Base-by-base conservation (phyloP, 2,797 vertebrate genomes). In the Enteromius treurensis region DNA sequence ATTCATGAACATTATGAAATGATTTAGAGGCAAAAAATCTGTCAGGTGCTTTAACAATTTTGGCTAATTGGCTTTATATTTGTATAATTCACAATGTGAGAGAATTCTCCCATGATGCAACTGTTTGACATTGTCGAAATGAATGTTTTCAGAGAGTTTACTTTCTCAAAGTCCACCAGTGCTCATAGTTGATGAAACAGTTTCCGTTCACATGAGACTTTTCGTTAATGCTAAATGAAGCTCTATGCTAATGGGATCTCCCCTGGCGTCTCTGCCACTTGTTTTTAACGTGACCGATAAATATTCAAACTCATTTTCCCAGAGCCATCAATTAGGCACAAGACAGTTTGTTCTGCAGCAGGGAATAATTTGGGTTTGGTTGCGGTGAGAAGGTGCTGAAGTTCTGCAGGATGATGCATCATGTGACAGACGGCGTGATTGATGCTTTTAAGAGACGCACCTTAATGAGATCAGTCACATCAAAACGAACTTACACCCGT, bases 341-440 rank as follows among this genome's bases (percentile, higher is more conserved):
- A 93, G 94, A 94, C 95, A 92, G 93, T 94, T 95, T 92, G 93
- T 92, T 94, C 94, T 92, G 92, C 91, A 92, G 89, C 91, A 92
- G 91, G 91, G 91, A 87, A 91, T 95, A 94, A 95, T 95, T 95
- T 92, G 93, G 81, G 77, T 84, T 92, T 90, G 90, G 92, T 89
- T 93, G 92, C 91, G 76, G 84, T 91, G 91, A 92, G 93, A 91
- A 89, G 84, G 85, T 86, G 89, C 49, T 79, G 11, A 51, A 68
- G 86, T 62, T 90, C 82, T 89, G 89, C 84, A 84, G 91, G 90
- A 91, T 90, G 89, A 90, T 86, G 86, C 80, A 89, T 90, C 89
- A 34, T 7, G 47, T 34, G 29, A 11, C 10, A 53, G 71, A 74
- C 71, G 34, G 13, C 10, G 9, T 74, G 47, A 74, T 74, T 34